Base-by-base conservation (phyloP, 2,888 invertebrate genomes). In the Chouioia cunea region DNA sequence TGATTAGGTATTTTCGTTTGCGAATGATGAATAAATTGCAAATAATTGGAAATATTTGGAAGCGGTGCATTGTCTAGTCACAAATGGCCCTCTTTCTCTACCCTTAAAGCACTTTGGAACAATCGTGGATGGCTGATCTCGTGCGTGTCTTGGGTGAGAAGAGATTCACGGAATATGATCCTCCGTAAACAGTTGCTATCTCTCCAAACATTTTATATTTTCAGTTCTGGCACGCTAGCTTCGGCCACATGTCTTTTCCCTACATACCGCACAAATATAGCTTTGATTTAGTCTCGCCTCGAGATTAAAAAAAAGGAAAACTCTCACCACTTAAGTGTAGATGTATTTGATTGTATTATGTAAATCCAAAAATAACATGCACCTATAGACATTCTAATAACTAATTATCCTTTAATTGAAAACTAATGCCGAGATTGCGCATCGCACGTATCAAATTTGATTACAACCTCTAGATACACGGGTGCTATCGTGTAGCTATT, bases 221-320 rank as follows among this genome's bases (percentile, higher is more conserved):
- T 81, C 74, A 79, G 77, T 76, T 79, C 80, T 74, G 78, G 78
- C 71, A 67, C 76, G 75, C 76, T 77, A 77, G 69, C 56, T 70
- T 79, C 81, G 62, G 80, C 79, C 76, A 80, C 76, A 74, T 81
- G 79, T 79, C 79, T 79, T 79, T 83, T 80, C 62, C 82, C 83
- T 83, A 80, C 74, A 78, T 73, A 77, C 79, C 79, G 75, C 74
- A 77, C 75, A 81, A 77, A 81, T 70, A 36, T n/a, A 79, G 59
- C 72, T 75, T 79, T 76, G 75, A 70, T 81, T 73, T 76, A 75
- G 64, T 74, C 71, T 52, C 43, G 12, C 18, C 43, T 60, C 36
- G 36, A 36, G 36, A 36, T 36, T 36, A 12, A 36, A 36, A 8
- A 6, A 36, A 67, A n/a, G 12, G n/a, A 36, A 36, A 36, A 12